Base-by-base conservation (phyloP, 2,797 vertebrate species). In the Adelosebastes latens region DNA sequence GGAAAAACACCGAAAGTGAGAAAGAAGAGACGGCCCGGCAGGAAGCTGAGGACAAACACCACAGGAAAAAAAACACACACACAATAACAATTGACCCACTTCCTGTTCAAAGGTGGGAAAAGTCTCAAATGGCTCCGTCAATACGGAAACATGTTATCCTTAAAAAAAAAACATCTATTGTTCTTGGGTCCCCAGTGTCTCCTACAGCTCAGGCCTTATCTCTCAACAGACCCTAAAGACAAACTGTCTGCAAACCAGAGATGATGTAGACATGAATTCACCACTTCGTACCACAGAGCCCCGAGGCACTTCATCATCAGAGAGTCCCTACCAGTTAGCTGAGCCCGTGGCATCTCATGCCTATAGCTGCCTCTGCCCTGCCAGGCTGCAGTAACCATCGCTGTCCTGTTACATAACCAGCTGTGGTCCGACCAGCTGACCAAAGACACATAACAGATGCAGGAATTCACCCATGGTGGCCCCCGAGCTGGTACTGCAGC, bases 71-170 rank as follows among this genome's bases (percentile, higher is more conserved):
- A 79, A 64, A 18, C 39, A 46, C 42, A 52, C 18, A 70, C 32
- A 79, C 86, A 88, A 83, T 58, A 77, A 88, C 55, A 88, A 81
- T 64, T 87, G 88, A 90, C 88, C 90, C 77, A 89, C 83, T 91
- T 94, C 83, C 90, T 87, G 77, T 77, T 87, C 62, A 53, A 81
- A 91, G 83, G 80, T 83, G 75, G 80, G 83, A 90, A 85, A 86
- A 75, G 64, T 70, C 64, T 84, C 82, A 55, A 55, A 8, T 55
- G 77, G 80, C 77, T 72, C 49, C 59, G 84, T 90, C 53, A 65
- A 62, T 62, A 84, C 5, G 39, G 42, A 79, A 82, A 83, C 83
- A 56, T 59, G n/a, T 63, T 56, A 58, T 53, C 22, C 29, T 83
- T 46, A 3, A 69, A 69, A 76, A 75, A 78, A 77, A 78, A 75